Base-by-base conservation (phyloP, 2,797 vertebrate genomes). In the Brachyrhaphis roseni region DNA sequence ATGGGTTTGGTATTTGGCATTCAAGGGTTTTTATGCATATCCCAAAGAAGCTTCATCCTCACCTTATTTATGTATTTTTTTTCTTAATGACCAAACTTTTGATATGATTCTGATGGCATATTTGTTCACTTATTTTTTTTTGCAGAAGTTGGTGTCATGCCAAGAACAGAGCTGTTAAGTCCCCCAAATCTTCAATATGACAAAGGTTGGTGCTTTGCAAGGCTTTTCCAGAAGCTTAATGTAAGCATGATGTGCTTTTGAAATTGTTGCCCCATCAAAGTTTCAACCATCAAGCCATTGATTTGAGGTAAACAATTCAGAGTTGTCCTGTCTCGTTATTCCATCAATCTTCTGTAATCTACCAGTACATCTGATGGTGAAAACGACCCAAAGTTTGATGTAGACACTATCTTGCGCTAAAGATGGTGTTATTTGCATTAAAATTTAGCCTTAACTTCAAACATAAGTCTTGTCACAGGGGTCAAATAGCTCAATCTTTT, bases 1-100 rank as follows among this genome's bases (percentile, higher is more conserved):
- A 88, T 41, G 55, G 81, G 78, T 87, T 85, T 81, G 87, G 12
- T 70, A 70, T 70, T 70, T 64, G 23, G 39, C 26, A n/a, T 43
- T 70, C 23, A n/a, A 12, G 12, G 39, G 26, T 11, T 70, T 70
- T 70, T 70, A 43, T 70, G 41, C n/a, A 26, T 23, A 13, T 41
- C 64, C 39, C 11, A 10, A 41, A 41, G 64, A 26, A 41, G 51
- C 51, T 53, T 8, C 23, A 26, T 53, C 23, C 2, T 53, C 51
- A 26, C 6, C 59, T 64, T 64, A 20, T 18, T 34, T 16, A 6
- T 28, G 18, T 23, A 51, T 8, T 18, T 51, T 26, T 34, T 66
- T 62, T 34, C 18, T 18, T 55, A 39, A 39, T 7, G 10, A 66
- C 34, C 16, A 39, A 36, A 36, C 62, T 39, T 66, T 8, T 66